Percentiles rank a stretch among this genome's conserved stretches.
These are phyloP conservation scores for Raja brachyura DNA, from an alignment of 2,113 vertebrate genomes.

Conservation along the genomic window DNA sequence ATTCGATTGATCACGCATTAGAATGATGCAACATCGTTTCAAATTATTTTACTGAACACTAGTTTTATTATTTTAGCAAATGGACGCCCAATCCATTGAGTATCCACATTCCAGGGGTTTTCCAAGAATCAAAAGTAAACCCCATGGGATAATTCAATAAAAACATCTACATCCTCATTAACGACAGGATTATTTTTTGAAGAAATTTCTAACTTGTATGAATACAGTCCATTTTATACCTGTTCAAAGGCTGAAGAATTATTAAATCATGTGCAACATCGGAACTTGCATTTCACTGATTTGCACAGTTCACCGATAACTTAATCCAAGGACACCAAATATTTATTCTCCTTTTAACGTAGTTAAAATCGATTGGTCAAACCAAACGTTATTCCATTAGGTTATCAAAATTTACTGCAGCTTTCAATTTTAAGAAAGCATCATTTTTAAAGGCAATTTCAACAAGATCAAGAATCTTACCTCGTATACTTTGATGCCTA, in stretches of 20 bases:
- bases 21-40: neutral
- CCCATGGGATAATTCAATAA: conserved; percentile 41
- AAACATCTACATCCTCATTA: neutral
- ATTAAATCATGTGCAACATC: too few species aligned
- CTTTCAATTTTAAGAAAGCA: neutral
- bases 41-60: neutral
- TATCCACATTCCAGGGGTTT: too few species aligned
- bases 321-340: too few species aligned
- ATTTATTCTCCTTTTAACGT: too few species aligned
- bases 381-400: too few species aligned
- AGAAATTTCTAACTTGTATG: neutral
- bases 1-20: neutral
- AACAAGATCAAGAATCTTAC: neutral
- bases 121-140: conserved; percentile 43
- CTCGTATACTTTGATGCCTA: too few species aligned
- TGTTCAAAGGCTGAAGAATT: too few species aligned
- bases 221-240: neutral
- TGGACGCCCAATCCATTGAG: neutral
- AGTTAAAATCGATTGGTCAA: too few species aligned
- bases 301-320: too few species aligned
- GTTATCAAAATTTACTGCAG: neutral
- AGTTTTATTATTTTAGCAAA: neutral
- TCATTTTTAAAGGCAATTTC: neutral
- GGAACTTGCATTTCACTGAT: too few species aligned
- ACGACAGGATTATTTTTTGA: neutral